Evolutionary conservation across 1,140 invertebrate genomes (phyloP).

Genomic region (Bombus difficillimus): DNA sequence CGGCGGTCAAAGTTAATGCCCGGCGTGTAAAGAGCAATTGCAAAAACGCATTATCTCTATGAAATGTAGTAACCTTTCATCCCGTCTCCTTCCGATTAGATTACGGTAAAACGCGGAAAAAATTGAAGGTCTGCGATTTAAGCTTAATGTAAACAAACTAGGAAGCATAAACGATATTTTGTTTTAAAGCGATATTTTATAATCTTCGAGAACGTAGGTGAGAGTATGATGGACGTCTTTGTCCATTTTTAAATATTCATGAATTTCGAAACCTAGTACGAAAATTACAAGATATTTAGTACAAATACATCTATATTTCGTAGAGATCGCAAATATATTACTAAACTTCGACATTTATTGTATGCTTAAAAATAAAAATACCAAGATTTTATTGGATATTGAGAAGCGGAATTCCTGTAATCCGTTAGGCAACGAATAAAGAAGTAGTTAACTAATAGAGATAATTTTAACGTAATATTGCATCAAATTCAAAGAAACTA

Average conservation of each 20-base stretch:
- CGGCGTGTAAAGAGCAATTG: conserved; percentile 10
- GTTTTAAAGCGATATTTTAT: not conserved
- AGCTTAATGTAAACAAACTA: not conserved
- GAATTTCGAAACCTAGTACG: too few relatives aligned
- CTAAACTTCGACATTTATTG: too few relatives aligned
- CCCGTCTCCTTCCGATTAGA: not conserved
- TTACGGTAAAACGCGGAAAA: not conserved
- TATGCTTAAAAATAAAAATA: too few relatives aligned
- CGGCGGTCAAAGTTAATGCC: not conserved
- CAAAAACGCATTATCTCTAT: not conserved
- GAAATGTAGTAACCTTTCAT: conserved; percentile 17
- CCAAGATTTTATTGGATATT: too few relatives aligned
- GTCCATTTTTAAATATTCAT: too few relatives aligned
- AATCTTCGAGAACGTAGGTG: not conserved
- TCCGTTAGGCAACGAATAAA: accelerated
- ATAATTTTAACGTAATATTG: not conserved
- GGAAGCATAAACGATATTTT: not conserved
- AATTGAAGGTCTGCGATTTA: not conserved
- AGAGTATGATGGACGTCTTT: too few relatives aligned
- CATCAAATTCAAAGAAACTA: not conserved
- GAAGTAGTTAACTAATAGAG: not conserved
- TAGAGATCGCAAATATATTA: too few relatives aligned
- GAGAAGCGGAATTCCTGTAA: not conserved
- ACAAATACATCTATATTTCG: too few relatives aligned
- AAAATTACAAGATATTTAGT: too few relatives aligned